Evolutionary conservation across 2,888 invertebrate species (phyloP), one percentile per base, ranked within the genome.

Genomic region (Dioctria linearis): DNA sequence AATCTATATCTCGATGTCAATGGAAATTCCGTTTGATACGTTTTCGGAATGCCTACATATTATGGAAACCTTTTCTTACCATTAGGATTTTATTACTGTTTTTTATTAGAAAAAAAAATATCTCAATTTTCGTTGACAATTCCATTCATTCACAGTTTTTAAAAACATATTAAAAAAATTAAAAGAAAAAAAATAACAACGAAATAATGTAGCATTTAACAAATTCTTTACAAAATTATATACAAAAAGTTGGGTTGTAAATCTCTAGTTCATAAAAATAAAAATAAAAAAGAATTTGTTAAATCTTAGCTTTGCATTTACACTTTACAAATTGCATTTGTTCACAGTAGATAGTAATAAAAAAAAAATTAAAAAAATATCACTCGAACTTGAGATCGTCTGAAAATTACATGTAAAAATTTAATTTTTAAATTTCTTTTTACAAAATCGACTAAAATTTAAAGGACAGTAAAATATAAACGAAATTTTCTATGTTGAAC

Each of bases 191-290:
- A 46, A 76, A 61, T 46, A 61, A 43, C 5, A 46, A 61, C 25
- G 40, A 76, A 37, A n/a, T 9, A 9, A 25, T 63, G 5, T 39
- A 25, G 37, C 6, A 9, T 40, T 40, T 61, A 61, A 61, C 76
- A 76, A 61, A 63, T 76, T 76, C 76, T 63, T 63, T 76, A 63
- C 71, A 71, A 71, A 71, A 71, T 71, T 71, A 71, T 40, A 71
- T 71, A 54, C 71, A 71, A 71, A 37, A 54, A 71, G 25, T 46
- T 57, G 37, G 11, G 11, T 5, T 40, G 25, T 54, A 46, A 71
- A 37, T 71, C 43, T 69, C 39, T 59, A 54, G n/a, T 71, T 39
- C 6, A 59, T 54, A 5, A 5, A 11, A 37, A n/a, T 54, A 5
- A 5, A 11, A 37, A n/a, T 37, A 51, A 71, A 71, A 71, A 71